Evolutionary conservation across 2,797 vertebrate species (phyloP), one percentile per base, ranked within the genome.

Genomic region (Varecia variegata): DNA sequence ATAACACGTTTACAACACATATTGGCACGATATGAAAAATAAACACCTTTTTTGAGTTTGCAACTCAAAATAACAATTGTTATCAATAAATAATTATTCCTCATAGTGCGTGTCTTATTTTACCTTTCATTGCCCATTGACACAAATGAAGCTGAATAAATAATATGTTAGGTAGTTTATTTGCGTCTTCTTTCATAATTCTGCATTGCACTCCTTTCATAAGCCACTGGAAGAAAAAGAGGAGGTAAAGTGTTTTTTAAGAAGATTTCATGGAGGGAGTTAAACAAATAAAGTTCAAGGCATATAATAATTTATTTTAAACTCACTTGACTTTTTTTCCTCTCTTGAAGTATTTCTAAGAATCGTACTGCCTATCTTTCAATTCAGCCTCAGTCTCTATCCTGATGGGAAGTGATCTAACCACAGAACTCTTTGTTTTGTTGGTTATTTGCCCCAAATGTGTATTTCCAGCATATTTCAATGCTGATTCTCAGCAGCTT

Each of bases 11-110:
- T 90, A 98, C 97, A 98, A 98, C 83, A 98, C 1, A 96, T 97
- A 40, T 97, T 98, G 97, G 98, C 98, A 99, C 98, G 92, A 98
- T 98, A 98, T 98, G 98, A 98, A 98, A 98, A 99, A 98, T 98
- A 98, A 98, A 97, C 43, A 95, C 96, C 98, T 98, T 98, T 98
- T 98, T 98, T 98, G 90, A 98, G 97, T 95, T 97, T 98, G 97
- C 96, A 98, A 98, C 98, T 98, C 90, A 98, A 98, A 98, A 97
- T 96, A 90, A 96, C 20, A 43, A 95, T 92, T 98, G 90, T 96
- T 91, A 90, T 98, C 98, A 98, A 98, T 99, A 99, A 98, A 99
- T 98, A 98, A 97, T 96, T 98, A 97, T 98, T 98, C 97, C 92
- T 12, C 97, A 93, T 97, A 98, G 97, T 97, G 95, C 87, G 93